Percentiles rank a stretch among this genome's conserved stretches.
phyloP scores from a whole-genome alignment of 2,113 vertebrate species.

The Bufo gargarizans region DNA sequence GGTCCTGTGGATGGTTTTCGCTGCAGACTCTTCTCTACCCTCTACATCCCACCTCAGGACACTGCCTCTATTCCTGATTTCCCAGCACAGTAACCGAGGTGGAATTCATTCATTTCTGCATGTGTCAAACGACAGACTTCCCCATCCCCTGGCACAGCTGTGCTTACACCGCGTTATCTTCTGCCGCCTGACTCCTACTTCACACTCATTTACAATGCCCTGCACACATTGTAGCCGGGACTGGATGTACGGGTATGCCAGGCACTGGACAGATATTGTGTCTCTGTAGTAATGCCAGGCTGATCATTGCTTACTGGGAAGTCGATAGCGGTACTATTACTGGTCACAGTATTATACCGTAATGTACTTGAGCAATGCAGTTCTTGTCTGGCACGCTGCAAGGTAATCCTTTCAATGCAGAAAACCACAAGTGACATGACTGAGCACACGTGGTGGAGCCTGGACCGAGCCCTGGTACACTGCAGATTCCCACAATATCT shows the following conservation, averaged over 20 bases:
- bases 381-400: neutral
- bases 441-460: constrained; percentile 34
- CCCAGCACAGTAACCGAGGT: constrained; percentile 15
- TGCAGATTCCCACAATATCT: constrained; percentile 16
- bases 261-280: neutral
- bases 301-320: neutral
- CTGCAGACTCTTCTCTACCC: constrained; percentile 7
- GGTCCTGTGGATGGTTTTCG: neutral
- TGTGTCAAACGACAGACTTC: constrained; percentile 40
- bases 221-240: neutral
- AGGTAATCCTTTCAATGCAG: constrained; percentile 20
- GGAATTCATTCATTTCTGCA: constrained; percentile 49
- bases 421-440: constrained; percentile 24
- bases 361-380: constrained; percentile 22
- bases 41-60: constrained; percentile 6
- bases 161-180: constrained; percentile 17
- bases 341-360: neutral
- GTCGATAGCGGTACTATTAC: neutral
- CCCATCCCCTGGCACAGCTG: constrained; percentile 41
- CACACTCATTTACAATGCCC: neutral
- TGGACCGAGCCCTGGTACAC: neutral
- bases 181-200: neutral
- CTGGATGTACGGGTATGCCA: neutral
- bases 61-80: constrained; percentile 12
- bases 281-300: neutral